A percentile compares a stretch with the other conserved stretches of the same genome.
Evolutionary conservation across 2,888 invertebrate genomes (phyloP).

Genomic region (Drosophila mercatorum): DNA sequence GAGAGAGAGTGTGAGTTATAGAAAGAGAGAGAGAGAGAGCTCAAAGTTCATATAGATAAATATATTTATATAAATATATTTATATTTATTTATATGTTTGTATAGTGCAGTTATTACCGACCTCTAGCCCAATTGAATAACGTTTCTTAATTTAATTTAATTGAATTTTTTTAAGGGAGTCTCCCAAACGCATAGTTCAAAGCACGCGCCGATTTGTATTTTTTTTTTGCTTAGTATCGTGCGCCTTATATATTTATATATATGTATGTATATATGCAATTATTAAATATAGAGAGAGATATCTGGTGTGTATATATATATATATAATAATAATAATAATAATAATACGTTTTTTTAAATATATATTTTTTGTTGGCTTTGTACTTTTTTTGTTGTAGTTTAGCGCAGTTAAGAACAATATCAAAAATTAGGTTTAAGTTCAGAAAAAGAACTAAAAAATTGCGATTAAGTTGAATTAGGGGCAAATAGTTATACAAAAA

Average conservation of each 20-base stretch:
- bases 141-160: constrained; percentile 16
- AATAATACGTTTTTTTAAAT: neutral
- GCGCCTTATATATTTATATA: constrained; percentile 55
- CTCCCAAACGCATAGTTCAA: constrained; percentile 53
- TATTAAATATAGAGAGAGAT: constrained; percentile 26
- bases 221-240: constrained; percentile 53
- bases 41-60: neutral
- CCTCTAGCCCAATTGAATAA: constrained; percentile 26
- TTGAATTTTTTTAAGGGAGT: constrained; percentile 20
- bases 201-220: constrained; percentile 54
- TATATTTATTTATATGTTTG: neutral
- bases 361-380: constrained; percentile 46
- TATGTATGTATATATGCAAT: constrained; percentile 52
- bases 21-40: neutral
- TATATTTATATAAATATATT: neutral
- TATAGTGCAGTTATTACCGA: neutral
- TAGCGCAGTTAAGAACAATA: constrained; percentile 78
- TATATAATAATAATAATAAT: constrained; percentile 7
- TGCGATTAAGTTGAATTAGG: constrained; percentile 68
- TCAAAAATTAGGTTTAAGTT: constrained; percentile 71
- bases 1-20: neutral
- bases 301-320: constrained; percentile 28
- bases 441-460: constrained; percentile 54
- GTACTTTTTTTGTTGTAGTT: constrained; percentile 54
- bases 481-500: constrained; percentile 53